Evolutionary conservation across 2,888 invertebrate species (phyloP).

Genomic region (Hipparchia semele): DNA sequence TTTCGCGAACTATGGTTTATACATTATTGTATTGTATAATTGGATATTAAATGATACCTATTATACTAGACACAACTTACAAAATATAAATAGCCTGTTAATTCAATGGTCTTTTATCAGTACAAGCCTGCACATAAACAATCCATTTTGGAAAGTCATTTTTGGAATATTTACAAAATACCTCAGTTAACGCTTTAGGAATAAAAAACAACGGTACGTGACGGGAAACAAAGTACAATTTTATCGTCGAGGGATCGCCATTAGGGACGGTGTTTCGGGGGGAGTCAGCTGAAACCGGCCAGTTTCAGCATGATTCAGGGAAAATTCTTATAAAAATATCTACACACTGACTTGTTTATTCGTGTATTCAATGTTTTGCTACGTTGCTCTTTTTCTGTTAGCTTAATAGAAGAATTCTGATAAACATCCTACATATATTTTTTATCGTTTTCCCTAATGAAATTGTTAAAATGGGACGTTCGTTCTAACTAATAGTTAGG

Average conservation of each 20-base stretch:
- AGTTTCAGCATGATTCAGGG: conserved; percentile 42
- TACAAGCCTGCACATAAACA: not conserved
- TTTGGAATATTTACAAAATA: conserved; percentile 69
- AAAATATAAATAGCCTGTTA: no score
- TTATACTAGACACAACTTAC: no score
- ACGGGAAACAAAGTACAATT: conserved; percentile 75
- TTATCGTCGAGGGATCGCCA: conserved; percentile 71
- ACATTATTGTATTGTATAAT: no score
- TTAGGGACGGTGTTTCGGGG: conserved; percentile 61
- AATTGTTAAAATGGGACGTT: not conserved
- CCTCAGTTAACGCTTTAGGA: conserved; percentile 61
- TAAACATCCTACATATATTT: not conserved
- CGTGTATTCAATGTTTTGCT: conserved; percentile 27
- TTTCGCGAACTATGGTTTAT: no score
- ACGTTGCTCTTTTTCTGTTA: conserved; percentile 17
- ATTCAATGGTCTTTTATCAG: no score
- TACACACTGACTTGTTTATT: conserved; percentile 32
- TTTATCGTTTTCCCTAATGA: not conserved
- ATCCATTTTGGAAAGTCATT: conserved; percentile 23
- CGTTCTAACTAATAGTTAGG: not conserved
- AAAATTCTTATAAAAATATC: conserved; percentile 29
- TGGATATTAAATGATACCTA: no score
- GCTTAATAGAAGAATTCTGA: not conserved
- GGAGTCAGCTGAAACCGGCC: conserved; percentile 53
- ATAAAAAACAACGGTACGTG: conserved; percentile 75